These are phyloP conservation scores for Siderastrea radians DNA, from an alignment of 92 coral and sea anemone genomes.

Conservation along the genomic window DNA sequence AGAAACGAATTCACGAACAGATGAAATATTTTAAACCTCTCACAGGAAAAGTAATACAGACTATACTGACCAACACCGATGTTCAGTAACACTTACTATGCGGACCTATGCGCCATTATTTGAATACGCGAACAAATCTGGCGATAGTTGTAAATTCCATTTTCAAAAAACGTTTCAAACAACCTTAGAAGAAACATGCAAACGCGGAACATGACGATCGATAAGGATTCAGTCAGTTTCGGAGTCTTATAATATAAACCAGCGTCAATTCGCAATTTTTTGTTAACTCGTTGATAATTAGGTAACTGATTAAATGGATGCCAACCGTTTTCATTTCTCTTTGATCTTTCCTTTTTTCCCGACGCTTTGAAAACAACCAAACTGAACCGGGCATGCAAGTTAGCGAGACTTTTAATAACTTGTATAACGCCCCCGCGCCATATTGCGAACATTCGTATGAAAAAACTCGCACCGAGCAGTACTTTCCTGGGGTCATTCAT, in stretches of 20 bases:
- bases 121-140: too few relatives aligned
- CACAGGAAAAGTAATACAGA: neutral
- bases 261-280: neutral
- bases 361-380: neutral
- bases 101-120: too few relatives aligned
- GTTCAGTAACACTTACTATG: too few relatives aligned
- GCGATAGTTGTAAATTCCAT: too few relatives aligned
- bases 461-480: too few relatives aligned
- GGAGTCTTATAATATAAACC: slow-evolving; percentile 12
- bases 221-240: neutral
- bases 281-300: slow-evolving; percentile 8
- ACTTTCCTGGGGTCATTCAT: too few relatives aligned
- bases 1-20: neutral
- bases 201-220: neutral
- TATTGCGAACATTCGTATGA: too few relatives aligned
- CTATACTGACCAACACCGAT: too few relatives aligned
- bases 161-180: too few relatives aligned
- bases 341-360: neutral
- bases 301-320: neutral
- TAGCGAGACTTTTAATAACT: too few relatives aligned
- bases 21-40: neutral
- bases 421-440: too few relatives aligned
- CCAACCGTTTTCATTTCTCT: slow-evolving; percentile 5
- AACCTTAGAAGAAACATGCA: neutral
- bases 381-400: neutral